phyloP scores from a whole-genome alignment of 2,113 vertebrate species.

The Dryoscopus gambensis region DNA sequence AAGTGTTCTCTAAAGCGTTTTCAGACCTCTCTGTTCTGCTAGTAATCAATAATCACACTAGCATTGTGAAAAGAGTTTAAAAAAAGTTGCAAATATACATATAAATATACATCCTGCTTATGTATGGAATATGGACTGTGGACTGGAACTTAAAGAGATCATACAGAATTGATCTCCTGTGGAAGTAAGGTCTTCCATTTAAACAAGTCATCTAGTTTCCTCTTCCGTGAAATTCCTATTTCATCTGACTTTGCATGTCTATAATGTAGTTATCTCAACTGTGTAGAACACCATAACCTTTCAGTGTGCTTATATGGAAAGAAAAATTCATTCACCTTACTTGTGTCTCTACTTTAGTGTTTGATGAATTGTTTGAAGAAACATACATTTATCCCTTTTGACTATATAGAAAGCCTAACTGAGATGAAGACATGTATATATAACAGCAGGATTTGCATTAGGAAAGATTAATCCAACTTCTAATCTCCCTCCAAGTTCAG shows the following conservation, averaged over 20 bases:
- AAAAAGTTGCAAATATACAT: not conserved
- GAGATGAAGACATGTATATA: not conserved
- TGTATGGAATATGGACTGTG: not conserved
- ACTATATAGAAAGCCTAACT: not conserved
- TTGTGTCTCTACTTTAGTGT: not conserved
- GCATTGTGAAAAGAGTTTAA: not conserved
- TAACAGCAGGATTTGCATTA: not conserved
- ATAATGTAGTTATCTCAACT: not conserved
- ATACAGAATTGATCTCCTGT: not conserved
- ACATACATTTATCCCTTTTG: not conserved
- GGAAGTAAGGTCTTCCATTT: not conserved
- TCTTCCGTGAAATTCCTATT: not conserved
- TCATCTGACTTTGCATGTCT: not conserved
- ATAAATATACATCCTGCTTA: too few relatives aligned
- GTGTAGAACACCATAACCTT: not conserved
- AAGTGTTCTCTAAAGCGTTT: not conserved
- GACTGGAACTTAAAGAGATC: not conserved
- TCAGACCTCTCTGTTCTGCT: not conserved
- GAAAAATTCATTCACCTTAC: not conserved
- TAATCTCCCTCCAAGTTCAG: not conserved
- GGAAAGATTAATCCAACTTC: not conserved
- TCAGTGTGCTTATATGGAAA: not conserved
- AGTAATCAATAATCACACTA: not conserved
- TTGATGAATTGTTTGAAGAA: not conserved
- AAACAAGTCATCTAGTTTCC: not conserved